Percentiles rank a stretch among this genome's conserved stretches.
These are phyloP conservation scores for Barbus barbus DNA, from an alignment of 2,113 vertebrate genomes.

Conservation along the genomic window DNA sequence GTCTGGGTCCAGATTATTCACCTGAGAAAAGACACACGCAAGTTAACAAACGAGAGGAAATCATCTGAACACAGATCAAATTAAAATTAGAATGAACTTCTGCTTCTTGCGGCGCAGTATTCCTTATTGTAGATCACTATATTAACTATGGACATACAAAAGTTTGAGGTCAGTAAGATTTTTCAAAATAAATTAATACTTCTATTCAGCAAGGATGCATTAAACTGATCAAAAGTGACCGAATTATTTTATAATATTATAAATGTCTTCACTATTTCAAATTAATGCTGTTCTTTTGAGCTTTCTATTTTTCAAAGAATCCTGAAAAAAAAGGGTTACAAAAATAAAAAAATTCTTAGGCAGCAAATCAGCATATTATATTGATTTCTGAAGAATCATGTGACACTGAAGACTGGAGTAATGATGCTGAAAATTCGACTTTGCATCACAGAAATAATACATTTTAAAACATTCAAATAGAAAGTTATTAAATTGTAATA, in stretches of 20 bases:
- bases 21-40: conserved; percentile 65
- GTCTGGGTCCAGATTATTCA: conserved; percentile 98
- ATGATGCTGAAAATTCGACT: neutral
- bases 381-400: neutral
- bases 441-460: neutral
- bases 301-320: too few relatives aligned
- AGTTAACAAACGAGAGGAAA: neutral
- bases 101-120: neutral
- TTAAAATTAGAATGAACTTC: neutral
- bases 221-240: neutral
- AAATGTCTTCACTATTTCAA: too few relatives aligned
- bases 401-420: neutral
- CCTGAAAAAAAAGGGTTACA: too few relatives aligned
- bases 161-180: neutral
- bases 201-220: neutral
- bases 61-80: neutral
- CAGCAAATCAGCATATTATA: neutral
- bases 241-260: neutral
- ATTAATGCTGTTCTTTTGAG: too few relatives aligned
- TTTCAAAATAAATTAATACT: too few relatives aligned
- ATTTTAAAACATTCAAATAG: neutral
- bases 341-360: neutral
- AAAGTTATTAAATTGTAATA: neutral
- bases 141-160: neutral
- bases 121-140: too few relatives aligned